A percentile compares a stretch with the other conserved stretches of the same genome.
These are phyloP conservation scores for Selene dorsalis DNA, from an alignment of 2,797 vertebrate genomes.

Conservation along the genomic window DNA sequence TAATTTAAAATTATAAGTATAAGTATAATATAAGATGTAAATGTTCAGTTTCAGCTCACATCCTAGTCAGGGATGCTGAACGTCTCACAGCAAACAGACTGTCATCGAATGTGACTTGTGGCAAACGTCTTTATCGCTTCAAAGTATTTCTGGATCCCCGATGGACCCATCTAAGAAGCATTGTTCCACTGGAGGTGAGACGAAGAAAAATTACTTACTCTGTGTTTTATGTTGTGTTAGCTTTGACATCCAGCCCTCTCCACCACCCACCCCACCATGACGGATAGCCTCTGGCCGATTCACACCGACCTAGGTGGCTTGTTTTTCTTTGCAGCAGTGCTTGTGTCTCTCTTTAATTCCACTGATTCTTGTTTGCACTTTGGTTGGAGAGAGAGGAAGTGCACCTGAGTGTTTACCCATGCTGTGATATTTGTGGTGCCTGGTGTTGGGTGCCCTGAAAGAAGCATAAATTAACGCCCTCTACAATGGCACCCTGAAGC, in stretches of 20 bases:
- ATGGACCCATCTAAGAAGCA: constrained; percentile 40
- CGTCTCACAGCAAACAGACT: constrained; percentile 55
- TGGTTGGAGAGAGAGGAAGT: constrained; percentile 74
- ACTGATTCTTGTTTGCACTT: constrained; percentile 81
- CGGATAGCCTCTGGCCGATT: constrained; percentile 77
- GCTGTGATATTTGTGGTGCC: constrained; percentile 75
- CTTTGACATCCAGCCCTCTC: constrained; percentile 54
- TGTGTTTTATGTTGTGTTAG: constrained; percentile 59
- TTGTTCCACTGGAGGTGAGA: constrained; percentile 60
- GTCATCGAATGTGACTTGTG: constrained; percentile 53
- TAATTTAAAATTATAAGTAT: constrained; percentile 4
- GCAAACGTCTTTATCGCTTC: constrained; percentile 71
- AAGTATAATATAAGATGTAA: constrained; percentile 32
- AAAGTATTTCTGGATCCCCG: constrained; percentile 74
- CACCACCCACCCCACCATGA: constrained; percentile 44
- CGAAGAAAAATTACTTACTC: constrained; percentile 51
- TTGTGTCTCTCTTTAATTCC: constrained; percentile 73
- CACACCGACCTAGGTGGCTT: constrained; percentile 75
- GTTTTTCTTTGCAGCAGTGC: constrained; percentile 58
- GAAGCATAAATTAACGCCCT: constrained; percentile 85
- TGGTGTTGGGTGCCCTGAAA: constrained; percentile 73
- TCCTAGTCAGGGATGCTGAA: constrained; percentile 46
- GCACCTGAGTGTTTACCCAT: constrained; percentile 80
- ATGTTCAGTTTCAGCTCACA: constrained; percentile 62
- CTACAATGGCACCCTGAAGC: constrained; percentile 75